Evolutionary conservation across 2,113 vertebrate genomes (phyloP).

Genomic region (Notiomystis cincta): DNA sequence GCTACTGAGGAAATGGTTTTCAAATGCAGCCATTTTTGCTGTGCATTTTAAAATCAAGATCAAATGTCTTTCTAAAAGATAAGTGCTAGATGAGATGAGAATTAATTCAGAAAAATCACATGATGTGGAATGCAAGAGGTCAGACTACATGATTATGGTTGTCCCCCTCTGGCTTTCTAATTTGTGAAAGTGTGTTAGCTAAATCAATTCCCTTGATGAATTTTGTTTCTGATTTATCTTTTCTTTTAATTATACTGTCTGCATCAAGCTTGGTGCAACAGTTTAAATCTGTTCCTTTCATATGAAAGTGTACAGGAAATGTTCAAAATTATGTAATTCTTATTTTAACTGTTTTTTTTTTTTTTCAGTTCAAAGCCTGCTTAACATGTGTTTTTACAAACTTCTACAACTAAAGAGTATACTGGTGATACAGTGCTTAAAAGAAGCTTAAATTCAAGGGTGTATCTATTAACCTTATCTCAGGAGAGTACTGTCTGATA

Average conservation of each 20-base stretch:
- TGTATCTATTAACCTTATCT: not conserved
- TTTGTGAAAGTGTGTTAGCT: not conserved
- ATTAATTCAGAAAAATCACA: not conserved
- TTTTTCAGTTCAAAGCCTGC: not conserved
- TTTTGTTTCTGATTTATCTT: not conserved
- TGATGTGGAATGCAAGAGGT: not conserved
- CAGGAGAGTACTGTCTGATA: not conserved
- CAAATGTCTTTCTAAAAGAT: not conserved
- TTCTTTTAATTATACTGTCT: not conserved
- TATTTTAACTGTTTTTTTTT: not conserved
- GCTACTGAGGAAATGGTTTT: not conserved
- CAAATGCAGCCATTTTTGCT: not conserved
- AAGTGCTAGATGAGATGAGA: not conserved
- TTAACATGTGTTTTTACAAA: not conserved
- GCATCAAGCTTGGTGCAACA: not conserved
- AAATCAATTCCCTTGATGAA: not conserved
- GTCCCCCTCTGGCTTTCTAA: not conserved
- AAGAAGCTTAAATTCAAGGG: not conserved
- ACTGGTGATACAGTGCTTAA: not conserved
- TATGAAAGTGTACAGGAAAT: not conserved
- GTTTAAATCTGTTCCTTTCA: not conserved
- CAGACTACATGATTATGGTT: not conserved
- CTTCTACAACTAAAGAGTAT: not conserved
- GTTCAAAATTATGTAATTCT: not conserved
- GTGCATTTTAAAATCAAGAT: not conserved